A percentile compares a stretch with the other conserved stretches of the same genome.
phyloP scores from a whole-genome alignment of 92 coral and sea anemone genomes.

The Porites divaricata region DNA sequence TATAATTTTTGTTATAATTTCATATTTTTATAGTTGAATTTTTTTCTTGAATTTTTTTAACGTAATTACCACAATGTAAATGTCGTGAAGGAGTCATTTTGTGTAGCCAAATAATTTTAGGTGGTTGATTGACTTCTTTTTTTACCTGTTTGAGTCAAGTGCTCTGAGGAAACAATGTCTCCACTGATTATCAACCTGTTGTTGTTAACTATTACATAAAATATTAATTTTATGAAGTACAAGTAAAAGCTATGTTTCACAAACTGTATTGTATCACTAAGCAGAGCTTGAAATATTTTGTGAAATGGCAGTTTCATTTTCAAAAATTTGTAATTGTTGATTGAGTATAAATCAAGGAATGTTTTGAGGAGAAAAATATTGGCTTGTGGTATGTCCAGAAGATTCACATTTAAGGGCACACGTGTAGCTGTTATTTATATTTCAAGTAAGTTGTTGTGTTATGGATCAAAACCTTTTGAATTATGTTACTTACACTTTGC shows the following conservation, averaged over 20 bases:
- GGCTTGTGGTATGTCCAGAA: neutral
- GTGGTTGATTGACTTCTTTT: no score
- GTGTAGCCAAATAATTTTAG: no score
- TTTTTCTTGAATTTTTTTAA: no score
- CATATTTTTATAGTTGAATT: no score
- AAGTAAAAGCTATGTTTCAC: neutral
- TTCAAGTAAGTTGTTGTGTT: neutral
- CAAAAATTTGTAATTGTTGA: neutral
- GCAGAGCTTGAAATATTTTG: neutral
- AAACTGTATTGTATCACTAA: neutral
- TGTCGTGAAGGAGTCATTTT: no score
- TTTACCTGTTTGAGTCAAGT: slow-evolving; percentile 25
- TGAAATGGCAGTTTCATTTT: neutral
- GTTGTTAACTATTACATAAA: neutral
- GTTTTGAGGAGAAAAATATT: neutral
- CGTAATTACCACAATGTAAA: no score
- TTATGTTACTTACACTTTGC: no score
- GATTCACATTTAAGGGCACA: neutral
- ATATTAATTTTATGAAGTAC: slow-evolving; percentile 20
- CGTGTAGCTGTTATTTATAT: neutral
- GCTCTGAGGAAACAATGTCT: neutral
- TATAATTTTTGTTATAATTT: no score
- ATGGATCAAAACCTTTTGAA: neutral
- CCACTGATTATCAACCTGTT: slow-evolving; percentile 4
- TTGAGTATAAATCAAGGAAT: neutral